Percentiles rank a stretch among this genome's conserved stretches.
phyloP scores from a whole-genome alignment of 2,888 invertebrate genomes.

The Mythimna lalbum region DNA sequence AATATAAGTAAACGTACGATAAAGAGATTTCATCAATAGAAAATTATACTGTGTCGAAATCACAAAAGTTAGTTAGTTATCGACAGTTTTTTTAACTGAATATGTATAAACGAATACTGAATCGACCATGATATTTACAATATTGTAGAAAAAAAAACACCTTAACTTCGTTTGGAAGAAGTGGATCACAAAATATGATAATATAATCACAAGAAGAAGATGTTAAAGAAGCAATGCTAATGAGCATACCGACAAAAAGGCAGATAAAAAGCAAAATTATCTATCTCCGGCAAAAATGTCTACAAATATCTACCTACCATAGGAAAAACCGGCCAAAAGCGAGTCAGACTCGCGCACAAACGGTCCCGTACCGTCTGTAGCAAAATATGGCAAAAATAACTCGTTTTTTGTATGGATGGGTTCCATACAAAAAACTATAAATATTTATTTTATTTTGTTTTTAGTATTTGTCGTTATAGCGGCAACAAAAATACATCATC shows the following conservation, averaged over 20 bases:
- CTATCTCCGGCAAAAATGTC: not conserved
- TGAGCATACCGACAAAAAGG: conserved; percentile 3
- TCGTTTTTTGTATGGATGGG: no score
- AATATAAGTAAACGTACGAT: no score
- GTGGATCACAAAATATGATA: conserved; percentile 15
- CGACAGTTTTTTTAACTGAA: not conserved
- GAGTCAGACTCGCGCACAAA: no score
- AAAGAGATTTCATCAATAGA: no score
- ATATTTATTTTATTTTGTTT: no score
- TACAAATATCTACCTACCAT: not conserved
- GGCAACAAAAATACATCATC: no score
- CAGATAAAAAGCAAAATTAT: not conserved
- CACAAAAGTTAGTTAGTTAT: not conserved
- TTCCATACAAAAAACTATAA: no score
- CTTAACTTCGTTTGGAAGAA: not conserved
- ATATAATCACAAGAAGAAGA: conserved; percentile 1
- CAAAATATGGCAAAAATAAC: no score
- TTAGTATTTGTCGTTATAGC: no score
- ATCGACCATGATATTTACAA: not conserved
- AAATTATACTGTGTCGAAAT: not conserved
- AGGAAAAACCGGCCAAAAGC: not conserved
- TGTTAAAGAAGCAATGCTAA: not conserved
- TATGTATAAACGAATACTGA: no score
- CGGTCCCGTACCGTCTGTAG: no score
- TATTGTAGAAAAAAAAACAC: not conserved